Percentiles rank a stretch among this genome's conserved stretches.
Conservation (phyloP, 1,140 invertebrate genomes). For the Trachymyrmex septentrionalis region DNA sequence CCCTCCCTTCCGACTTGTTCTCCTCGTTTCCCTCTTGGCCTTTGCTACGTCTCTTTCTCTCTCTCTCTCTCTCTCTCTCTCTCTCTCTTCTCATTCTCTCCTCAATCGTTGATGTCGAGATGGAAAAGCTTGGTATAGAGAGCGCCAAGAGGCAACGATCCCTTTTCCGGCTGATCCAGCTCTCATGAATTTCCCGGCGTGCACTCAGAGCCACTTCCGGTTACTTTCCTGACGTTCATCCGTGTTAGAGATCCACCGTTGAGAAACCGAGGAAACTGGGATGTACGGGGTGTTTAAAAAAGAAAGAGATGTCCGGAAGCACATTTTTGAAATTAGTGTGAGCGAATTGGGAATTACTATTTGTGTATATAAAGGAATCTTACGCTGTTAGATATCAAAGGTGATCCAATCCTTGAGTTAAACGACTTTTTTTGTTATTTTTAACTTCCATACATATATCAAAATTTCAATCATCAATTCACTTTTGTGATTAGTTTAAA, state of each 20-base stretch:
- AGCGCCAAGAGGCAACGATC: slow-evolving; percentile 64
- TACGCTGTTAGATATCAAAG: too few species aligned
- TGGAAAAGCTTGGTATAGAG: slow-evolving; percentile 30
- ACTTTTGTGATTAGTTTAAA: too few species aligned
- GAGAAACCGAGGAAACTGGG: neutral
- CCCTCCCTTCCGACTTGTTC: neutral
- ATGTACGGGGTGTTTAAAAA: slow-evolving; percentile 20
- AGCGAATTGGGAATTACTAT: neutral
- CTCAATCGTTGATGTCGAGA: slow-evolving; percentile 32
- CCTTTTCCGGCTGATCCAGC: slow-evolving; percentile 69
- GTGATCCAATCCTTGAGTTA: too few species aligned
- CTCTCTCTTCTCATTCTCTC: slow-evolving; percentile 21
- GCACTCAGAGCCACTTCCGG: slow-evolving; percentile 69
- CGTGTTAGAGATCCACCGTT: neutral
- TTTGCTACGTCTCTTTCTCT: neutral
- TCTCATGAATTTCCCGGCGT: slow-evolving; percentile 73
- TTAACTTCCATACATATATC: too few species aligned
- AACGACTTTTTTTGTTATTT: too few species aligned
- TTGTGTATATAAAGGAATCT: neutral
- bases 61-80: slow-evolving; percentile 5
- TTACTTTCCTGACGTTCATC: slow-evolving; percentile 71
- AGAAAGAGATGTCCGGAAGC: neutral
- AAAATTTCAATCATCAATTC: too few species aligned
- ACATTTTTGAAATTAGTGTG: slow-evolving; percentile 10
- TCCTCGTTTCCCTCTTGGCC: neutral